Evolutionary conservation across 2,888 invertebrate genomes (phyloP), one percentile per base, ranked within the genome.

Genomic region (Diploptera punctata): DNA sequence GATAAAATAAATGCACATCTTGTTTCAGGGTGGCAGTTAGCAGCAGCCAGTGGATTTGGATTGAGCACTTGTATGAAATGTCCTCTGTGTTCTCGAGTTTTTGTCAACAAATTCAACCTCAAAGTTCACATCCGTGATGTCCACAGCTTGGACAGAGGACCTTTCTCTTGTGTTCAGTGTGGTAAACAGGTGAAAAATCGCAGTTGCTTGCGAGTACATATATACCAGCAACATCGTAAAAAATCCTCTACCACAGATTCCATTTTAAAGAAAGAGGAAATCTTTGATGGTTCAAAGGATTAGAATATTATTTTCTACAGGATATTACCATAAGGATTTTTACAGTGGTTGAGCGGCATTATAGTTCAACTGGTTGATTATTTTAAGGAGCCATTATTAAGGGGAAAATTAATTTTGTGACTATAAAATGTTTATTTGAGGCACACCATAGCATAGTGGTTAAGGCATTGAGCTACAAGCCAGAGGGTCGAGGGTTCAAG

Each of bases 91-190:
- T 21, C 29, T 13, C 61, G 61, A 18, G 87, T 87, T 82, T 89
- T 89, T 81, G 88, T 88, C 70, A 89, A 89, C 81, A 87, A 89
- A 5, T 89, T 89, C 84, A 91, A 91, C 81, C 83, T 91, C 79
- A 91, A 91, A 81, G 88, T 91, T 44, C 91, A 91, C 80, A 88
- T 91, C 62, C 85, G 90, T 31, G 91, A 91, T 81, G 91, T 91
- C 79, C 91, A 91, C 80, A 90, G 90, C 78, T 88, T 88, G 10
- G 86, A 87, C 76, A 88, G 89, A 78, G 89, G 88, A 26, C 88
- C 88, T 75, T 84, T 91, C 71, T 89, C 89, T 78, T 91, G 91
- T 81, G 86, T 88, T 76, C 86, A 91, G 72, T 91, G 91, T 80
- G 90, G 90, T 77, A 91, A 91, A 79, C 84, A 86, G 7, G 89